A percentile compares a stretch with the other conserved stretches of the same genome.
phyloP scores from a whole-genome alignment of 2,888 invertebrate genomes.

The Vannuccia rotundouncinata region DNA sequence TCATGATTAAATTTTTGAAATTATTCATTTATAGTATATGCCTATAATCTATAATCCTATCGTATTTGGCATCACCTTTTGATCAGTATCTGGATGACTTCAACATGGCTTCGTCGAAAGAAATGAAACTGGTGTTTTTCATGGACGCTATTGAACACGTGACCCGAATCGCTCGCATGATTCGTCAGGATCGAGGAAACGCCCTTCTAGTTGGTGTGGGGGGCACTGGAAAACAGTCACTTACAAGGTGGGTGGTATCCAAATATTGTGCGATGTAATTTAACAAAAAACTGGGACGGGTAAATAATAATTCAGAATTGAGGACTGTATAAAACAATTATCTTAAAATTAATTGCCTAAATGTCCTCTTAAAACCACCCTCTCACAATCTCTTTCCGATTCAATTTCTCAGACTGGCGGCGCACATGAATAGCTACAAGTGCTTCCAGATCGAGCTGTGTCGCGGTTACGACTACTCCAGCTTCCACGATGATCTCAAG shows the following conservation, averaged over 20 bases:
- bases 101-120: slow-evolving; percentile 69
- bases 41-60: too few species aligned
- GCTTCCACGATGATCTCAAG: slow-evolving; percentile 78
- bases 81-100: slow-evolving; percentile 73
- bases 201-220: slow-evolving; percentile 57
- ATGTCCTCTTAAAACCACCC: too few species aligned
- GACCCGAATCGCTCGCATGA: slow-evolving; percentile 56
- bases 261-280: slow-evolving; percentile 30
- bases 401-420: slow-evolving; percentile 54
- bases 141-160: slow-evolving; percentile 60
- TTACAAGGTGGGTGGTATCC: slow-evolving; percentile 49
- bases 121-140: slow-evolving; percentile 78
- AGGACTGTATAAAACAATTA: too few species aligned
- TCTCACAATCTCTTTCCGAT: too few species aligned
- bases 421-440: slow-evolving; percentile 59
- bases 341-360: too few species aligned
- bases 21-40: neutral
- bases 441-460: slow-evolving; percentile 81
- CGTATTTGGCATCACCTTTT: slow-evolving; percentile 25
- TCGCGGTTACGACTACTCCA: slow-evolving; percentile 71
- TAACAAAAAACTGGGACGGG: too few species aligned
- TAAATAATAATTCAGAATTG: too few species aligned
- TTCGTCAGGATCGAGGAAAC: slow-evolving; percentile 56
- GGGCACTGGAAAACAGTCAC: slow-evolving; percentile 57
- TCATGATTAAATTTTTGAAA: neutral